Percentiles rank a stretch among this genome's conserved stretches.
These are phyloP conservation scores for Tachysurus vachellii DNA, from an alignment of 2,113 vertebrate genomes.

Conservation along the genomic window DNA sequence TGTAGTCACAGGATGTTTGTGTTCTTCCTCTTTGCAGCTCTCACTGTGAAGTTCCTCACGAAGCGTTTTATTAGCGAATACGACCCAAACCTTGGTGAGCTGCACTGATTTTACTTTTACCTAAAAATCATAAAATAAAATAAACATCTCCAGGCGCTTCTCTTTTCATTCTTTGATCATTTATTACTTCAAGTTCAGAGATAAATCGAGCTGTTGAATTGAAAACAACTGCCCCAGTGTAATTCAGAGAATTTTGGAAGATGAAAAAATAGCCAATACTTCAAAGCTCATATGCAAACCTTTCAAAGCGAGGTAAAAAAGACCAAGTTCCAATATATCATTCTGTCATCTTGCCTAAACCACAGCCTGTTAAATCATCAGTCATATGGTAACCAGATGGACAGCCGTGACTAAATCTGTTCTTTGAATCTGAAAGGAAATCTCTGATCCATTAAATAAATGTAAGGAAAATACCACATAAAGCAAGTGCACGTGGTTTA, in stretches of 20 bases:
- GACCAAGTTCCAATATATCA: background rate
- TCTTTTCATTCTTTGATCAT: constrained; percentile 1
- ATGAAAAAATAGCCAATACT: background rate
- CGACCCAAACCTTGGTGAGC: constrained; percentile 88
- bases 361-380: background rate
- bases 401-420: background rate
- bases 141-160: background rate
- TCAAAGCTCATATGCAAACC: constrained; percentile 19
- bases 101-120: background rate
- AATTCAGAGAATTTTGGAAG: background rate
- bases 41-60: constrained; percentile 91
- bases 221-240: background rate
- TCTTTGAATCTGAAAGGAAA: background rate
- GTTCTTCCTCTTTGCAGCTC: constrained; percentile 71
- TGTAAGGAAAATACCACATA: background rate
- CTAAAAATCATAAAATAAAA: constrained; percentile 9
- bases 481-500: background rate
- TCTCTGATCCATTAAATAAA: background rate
- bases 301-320: constrained; percentile 13
- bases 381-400: constrained; percentile 34
- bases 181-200: background rate
- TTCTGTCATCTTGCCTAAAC: constrained; percentile 21
- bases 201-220: constrained; percentile 2
- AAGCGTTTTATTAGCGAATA: constrained; percentile 93
- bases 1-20: constrained; percentile 54